Percentiles rank a stretch among this genome's conserved stretches.
Conservation (phyloP, 1,140 invertebrate genomes). For the Temnothorax nylanderi region DNA sequence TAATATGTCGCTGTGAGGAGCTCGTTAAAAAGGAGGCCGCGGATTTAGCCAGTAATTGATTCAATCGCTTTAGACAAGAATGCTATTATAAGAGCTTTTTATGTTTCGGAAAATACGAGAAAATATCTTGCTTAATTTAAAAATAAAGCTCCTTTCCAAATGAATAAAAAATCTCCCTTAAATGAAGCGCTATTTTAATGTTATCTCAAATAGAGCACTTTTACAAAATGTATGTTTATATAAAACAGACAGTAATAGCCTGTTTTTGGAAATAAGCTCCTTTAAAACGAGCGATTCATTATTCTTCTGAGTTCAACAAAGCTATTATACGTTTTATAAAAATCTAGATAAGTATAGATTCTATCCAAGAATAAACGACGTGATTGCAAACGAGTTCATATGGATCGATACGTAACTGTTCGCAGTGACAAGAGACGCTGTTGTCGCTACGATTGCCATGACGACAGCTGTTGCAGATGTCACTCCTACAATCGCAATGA, state of each 20-base stretch:
- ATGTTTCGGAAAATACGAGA: neutral
- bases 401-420: neutral
- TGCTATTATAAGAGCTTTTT: neutral
- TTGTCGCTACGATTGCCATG: neutral
- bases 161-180: neutral
- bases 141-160: neutral
- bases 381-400: slow-evolving; percentile 16
- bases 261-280: neutral
- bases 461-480: neutral
- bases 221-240: neutral
- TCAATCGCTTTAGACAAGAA: neutral
- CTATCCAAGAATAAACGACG: neutral
- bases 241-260: neutral
- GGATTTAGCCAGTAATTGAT: slow-evolving; percentile 16
- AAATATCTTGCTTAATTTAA: neutral
- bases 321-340: neutral
- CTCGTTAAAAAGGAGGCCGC: neutral
- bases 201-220: neutral
- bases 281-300: neutral
- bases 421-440: neutral
- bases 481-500: neutral
- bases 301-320: neutral
- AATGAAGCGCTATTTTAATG: neutral
- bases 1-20: slow-evolving; percentile 60
- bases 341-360: neutral